Evolutionary conservation across 2,888 invertebrate genomes (phyloP), one percentile per base, ranked within the genome.

Genomic region (Acronicta psi): DNA sequence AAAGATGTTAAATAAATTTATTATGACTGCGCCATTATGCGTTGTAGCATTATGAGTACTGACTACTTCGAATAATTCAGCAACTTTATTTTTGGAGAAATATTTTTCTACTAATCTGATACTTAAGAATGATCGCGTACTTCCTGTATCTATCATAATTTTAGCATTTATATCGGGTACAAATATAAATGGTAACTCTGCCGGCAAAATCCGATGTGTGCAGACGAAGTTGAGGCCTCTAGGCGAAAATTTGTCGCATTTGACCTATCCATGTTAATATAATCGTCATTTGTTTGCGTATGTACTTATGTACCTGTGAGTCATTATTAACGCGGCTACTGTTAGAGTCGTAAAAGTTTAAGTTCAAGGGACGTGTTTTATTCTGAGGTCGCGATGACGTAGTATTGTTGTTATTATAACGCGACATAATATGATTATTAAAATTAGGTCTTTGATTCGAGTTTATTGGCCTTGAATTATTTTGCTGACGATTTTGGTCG

Each of bases 171-270:
- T 13, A 0, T 20, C 41, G 0, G 41, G 20, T 11, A 41, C 6
- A 41, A 20, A 41, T 0, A 41, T 41, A 7, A n/a, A 41, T 14
- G 41, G 41, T 20, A 14, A 20, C n/a, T 20, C 41, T 9, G 41
- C 13, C 2, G 41, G 18, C n/a, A 8, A 16, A 25, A 49, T 13
- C 4, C 8, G 5, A 13, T 31, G 31, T n/a, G 41, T 41, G 20
- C 41, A 41, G 41, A 16, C 16, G 17, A 41, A 20, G 41, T 41
- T 41, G 20, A 41, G 41, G 41, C 41, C n/a, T 41, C 9, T 20
- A 41, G 13, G 2, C 5, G 18, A 41, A 41, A 41, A 41, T 20
- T 20, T 36, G 10, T 37, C 29, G 2, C 7, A 10, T 2, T 31
- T 18, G 10, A 5, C 17, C 18, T 40, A 6, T 41, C 20, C 18